These are phyloP conservation scores for Polypedilum pembai DNA, from an alignment of 1,140 invertebrate genomes.

Conservation along the genomic window DNA sequence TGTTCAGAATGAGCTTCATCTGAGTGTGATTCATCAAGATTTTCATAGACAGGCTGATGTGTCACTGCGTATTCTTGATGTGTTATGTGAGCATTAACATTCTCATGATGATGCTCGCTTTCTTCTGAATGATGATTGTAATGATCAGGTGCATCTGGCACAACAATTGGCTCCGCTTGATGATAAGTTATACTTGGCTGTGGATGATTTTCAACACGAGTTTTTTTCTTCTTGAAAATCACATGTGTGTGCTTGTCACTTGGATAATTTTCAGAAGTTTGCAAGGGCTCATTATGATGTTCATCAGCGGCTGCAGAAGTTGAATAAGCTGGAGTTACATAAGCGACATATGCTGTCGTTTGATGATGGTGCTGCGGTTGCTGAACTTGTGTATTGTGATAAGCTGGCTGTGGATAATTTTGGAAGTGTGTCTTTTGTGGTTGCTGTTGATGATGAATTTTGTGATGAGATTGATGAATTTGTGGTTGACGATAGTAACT, in stretches of 20 bases:
- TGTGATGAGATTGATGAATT: background rate
- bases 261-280: slow-evolving; percentile 24
- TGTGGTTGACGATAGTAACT: slow-evolving; percentile 11
- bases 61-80: background rate
- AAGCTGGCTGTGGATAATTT: too few relatives aligned
- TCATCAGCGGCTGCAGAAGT: background rate
- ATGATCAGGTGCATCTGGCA: background rate
- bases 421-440: too few relatives aligned
- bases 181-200: background rate
- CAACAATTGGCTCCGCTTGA: slow-evolving; percentile 16
- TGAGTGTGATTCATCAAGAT: background rate
- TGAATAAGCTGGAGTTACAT: background rate
- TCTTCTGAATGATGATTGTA: background rate
- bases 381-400: background rate
- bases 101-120: background rate
- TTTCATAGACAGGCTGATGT: background rate
- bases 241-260: slow-evolving; percentile 22
- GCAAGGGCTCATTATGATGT: background rate
- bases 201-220: background rate
- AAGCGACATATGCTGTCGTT: background rate
- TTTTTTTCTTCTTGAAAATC: slow-evolving; percentile 15
- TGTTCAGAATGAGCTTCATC: background rate
- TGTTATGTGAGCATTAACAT: background rate
- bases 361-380: background rate
- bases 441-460: background rate